Conservation (phyloP, 2,888 invertebrate genomes). For the Melolontha melolontha region DNA sequence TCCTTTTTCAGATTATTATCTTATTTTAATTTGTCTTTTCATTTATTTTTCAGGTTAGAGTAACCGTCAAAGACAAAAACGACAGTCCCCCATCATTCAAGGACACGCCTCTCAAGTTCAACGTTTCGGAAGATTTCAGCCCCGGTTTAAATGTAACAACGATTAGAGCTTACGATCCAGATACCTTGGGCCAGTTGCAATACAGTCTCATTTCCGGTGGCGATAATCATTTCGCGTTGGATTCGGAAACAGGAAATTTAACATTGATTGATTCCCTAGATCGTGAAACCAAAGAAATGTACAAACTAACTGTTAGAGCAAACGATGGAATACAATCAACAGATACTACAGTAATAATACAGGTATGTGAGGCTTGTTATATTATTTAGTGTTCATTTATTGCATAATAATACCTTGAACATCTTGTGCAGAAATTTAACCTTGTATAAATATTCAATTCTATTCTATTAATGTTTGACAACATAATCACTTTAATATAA, state of each 20-base stretch:
- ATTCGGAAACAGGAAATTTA: constrained; percentile 78
- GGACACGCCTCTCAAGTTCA: constrained; percentile 77
- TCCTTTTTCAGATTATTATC: too few relatives aligned
- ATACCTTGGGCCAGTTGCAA: constrained; percentile 81
- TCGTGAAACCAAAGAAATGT: constrained; percentile 83
- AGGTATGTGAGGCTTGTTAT: constrained; percentile 70
- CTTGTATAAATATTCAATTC: too few relatives aligned
- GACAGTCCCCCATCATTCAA: constrained; percentile 94
- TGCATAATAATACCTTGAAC: too few relatives aligned
- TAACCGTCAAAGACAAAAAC: constrained; percentile 90
- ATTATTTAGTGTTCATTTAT: not conserved
- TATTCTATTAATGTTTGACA: too few relatives aligned
- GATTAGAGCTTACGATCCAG: constrained; percentile 86
- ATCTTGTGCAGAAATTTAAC: too few relatives aligned
- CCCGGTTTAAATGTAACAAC: constrained; percentile 83
- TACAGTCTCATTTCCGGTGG: constrained; percentile 79
- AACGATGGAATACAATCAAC: constrained; percentile 91
- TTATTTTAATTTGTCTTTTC: too few relatives aligned
- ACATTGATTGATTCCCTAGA: constrained; percentile 84
- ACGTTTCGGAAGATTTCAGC: constrained; percentile 87
- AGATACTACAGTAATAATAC: constrained; percentile 80
- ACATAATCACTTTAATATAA: too few relatives aligned
- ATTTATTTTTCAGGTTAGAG: constrained; percentile 78
- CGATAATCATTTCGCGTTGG: constrained; percentile 77
- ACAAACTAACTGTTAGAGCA: constrained; percentile 84